Percentiles rank a stretch among this genome's conserved stretches.
Conservation (phyloP, 2,797 vertebrate species). For the Rhabdophis nuchalis region DNA sequence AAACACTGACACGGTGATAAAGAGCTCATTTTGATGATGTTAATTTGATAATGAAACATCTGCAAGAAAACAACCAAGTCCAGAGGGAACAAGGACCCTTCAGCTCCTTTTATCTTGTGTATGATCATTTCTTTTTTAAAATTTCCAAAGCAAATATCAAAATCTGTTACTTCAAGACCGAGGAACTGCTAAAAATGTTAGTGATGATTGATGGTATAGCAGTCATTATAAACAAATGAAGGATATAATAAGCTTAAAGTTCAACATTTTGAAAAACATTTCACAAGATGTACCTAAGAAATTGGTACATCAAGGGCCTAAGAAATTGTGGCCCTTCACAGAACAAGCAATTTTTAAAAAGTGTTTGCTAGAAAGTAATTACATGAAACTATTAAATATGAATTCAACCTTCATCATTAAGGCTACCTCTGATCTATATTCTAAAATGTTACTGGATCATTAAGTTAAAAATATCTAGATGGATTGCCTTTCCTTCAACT, state of each 20-base stretch:
- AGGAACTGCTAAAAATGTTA: background rate
- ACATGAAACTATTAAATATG: slow-evolving; percentile 36
- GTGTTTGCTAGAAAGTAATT: slow-evolving; percentile 2
- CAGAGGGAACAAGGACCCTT: background rate
- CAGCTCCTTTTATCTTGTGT: background rate
- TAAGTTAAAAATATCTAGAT: slow-evolving; percentile 24
- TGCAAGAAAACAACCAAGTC: background rate
- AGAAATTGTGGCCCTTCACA: slow-evolving; percentile 16
- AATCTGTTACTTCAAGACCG: background rate
- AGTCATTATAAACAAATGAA: background rate
- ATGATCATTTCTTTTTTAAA: background rate
- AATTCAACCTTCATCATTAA: slow-evolving; percentile 5
- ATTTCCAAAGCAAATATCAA: slow-evolving; percentile 1
- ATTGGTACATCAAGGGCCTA: slow-evolving; percentile 16
- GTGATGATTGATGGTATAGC: background rate
- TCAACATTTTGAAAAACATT: background rate
- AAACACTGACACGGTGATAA: background rate
- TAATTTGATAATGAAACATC: background rate
- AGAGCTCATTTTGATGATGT: background rate
- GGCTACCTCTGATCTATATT: background rate
- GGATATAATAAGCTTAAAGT: background rate
- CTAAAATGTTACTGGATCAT: background rate
- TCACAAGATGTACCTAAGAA: slow-evolving; percentile 27
- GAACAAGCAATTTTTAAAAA: slow-evolving; percentile 9
- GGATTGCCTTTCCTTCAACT: slow-evolving; percentile 2